Conservation (phyloP, 2,797 vertebrate species). For the Acanthornis magna region DNA sequence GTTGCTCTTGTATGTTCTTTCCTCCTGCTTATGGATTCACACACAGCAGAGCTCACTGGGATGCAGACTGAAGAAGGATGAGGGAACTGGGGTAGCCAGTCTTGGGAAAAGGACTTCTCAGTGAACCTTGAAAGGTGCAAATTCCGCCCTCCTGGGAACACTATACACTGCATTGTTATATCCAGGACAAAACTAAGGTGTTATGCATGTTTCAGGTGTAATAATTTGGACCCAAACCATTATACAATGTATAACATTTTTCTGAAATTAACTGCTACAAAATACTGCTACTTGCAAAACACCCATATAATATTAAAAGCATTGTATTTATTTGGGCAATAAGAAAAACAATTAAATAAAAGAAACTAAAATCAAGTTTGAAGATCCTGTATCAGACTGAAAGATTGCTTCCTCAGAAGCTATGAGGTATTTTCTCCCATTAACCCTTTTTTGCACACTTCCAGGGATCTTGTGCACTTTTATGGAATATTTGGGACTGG, state of each 20-base stretch:
- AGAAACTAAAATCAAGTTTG: neutral
- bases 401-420: neutral
- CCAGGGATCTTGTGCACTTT: neutral
- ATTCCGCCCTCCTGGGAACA: fast-evolving
- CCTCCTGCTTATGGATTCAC: neutral
- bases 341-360: neutral
- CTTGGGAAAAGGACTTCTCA: neutral
- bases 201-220: neutral
- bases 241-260: neutral
- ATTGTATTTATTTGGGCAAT: neutral
- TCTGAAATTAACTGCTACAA: neutral
- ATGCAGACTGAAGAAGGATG: neutral
- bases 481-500: neutral
- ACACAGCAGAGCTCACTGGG: neutral
- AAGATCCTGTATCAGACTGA: neutral
- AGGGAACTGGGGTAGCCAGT: neutral
- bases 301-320: neutral
- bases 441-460: neutral
- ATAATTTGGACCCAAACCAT: neutral
- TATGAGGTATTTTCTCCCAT: neutral
- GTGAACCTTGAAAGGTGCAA: neutral
- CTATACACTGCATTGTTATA: neutral
- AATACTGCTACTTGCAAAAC: neutral
- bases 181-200: neutral
- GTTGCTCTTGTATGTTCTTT: neutral